A percentile compares a stretch with the other conserved stretches of the same genome.
These are phyloP conservation scores for Eupristina koningsbergeri DNA, from an alignment of 1,140 invertebrate genomes.

Conservation along the genomic window DNA sequence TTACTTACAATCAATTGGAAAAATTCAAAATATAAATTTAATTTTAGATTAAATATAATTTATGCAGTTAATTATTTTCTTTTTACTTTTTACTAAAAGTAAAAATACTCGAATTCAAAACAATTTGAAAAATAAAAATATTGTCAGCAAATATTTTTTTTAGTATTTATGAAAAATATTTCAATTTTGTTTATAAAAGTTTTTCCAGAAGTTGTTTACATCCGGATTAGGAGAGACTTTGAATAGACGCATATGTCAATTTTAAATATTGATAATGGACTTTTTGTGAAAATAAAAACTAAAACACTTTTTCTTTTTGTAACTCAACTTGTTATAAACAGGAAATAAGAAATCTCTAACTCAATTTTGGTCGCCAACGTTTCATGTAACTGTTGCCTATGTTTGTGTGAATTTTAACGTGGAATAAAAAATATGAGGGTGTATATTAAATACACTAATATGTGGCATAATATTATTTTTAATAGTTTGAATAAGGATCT, in stretches of 20 bases:
- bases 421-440: background rate
- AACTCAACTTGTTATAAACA: constrained; percentile 4
- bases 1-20: too few relatives aligned
- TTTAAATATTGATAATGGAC: constrained; percentile 49
- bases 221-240: background rate
- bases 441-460: background rate
- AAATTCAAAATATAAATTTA: too few relatives aligned
- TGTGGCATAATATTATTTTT: too few relatives aligned
- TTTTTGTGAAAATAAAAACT: constrained; percentile 27
- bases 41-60: too few relatives aligned
- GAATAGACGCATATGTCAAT: constrained; percentile 13
- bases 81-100: too few relatives aligned
- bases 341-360: constrained; percentile 18
- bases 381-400: background rate
- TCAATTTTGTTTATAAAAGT: constrained; percentile 11
- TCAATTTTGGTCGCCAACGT: background rate
- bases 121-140: too few relatives aligned
- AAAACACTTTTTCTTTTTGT: background rate
- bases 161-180: constrained; percentile 7
- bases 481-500: too few relatives aligned
- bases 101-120: too few relatives aligned
- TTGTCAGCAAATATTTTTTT: too few relatives aligned
- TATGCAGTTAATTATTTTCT: too few relatives aligned
- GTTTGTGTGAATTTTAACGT: background rate
- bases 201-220: background rate